Evolutionary conservation across 2,113 vertebrate species (phyloP).

Genomic region (Platichthys stellatus): DNA sequence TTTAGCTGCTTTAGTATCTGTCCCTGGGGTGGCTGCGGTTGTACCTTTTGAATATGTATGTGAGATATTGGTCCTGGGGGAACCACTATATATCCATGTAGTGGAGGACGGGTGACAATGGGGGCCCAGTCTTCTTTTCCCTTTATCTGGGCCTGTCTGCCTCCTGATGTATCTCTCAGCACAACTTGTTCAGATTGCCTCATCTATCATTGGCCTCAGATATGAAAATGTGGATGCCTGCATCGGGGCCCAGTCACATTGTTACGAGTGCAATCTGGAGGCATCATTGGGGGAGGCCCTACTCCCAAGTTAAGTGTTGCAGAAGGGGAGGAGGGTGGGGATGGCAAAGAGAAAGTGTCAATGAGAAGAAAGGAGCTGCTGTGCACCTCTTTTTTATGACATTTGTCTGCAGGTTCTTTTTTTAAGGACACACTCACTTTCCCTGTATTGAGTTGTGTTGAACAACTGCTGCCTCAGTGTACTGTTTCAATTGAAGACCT

Average conservation of each 20-base stretch:
- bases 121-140: slow-evolving; percentile 58
- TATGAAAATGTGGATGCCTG: slow-evolving; percentile 79
- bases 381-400: slow-evolving; percentile 24
- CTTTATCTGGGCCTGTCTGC: slow-evolving; percentile 78
- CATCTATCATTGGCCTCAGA: slow-evolving; percentile 82
- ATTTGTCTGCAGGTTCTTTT: not conserved
- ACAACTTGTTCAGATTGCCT: slow-evolving; percentile 82
- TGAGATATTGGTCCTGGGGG: slow-evolving; percentile 76
- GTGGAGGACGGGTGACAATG: slow-evolving; percentile 61
- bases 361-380: slow-evolving; percentile 9
- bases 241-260: slow-evolving; percentile 63
- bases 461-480: slow-evolving; percentile 7
- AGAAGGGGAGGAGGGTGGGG: not conserved
- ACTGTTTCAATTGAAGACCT: slow-evolving; percentile 11
- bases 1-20: slow-evolving; percentile 66
- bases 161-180: slow-evolving; percentile 83
- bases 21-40: slow-evolving; percentile 65
- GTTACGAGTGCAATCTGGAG: slow-evolving; percentile 73
- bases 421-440: not conserved
- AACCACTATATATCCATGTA: slow-evolving; percentile 69
- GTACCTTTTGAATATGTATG: slow-evolving; percentile 80
- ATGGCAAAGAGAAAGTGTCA: not conserved
- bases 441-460: slow-evolving; percentile 1
- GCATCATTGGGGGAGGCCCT: slow-evolving; percentile 67
- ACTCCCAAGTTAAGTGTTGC: slow-evolving; percentile 36